Evolutionary conservation across 2,888 invertebrate species (phyloP).

Genomic region (Pristionchus fissidentatus): DNA sequence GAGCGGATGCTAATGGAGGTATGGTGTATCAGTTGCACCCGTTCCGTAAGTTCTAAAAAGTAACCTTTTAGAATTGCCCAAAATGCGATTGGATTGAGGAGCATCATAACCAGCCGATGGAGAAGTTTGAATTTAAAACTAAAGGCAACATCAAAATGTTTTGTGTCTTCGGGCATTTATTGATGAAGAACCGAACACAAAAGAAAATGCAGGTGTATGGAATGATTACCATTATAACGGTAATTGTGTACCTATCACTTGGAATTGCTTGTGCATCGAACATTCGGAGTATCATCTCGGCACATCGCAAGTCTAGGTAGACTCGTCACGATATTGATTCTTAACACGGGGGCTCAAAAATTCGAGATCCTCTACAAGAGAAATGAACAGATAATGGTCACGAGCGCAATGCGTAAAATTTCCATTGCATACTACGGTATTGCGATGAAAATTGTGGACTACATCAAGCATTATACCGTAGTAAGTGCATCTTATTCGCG

Average conservation of each 20-base stretch:
- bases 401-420: too few relatives aligned
- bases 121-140: neutral
- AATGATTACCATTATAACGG: neutral
- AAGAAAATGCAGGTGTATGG: neutral
- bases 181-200: neutral
- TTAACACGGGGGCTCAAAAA: neutral
- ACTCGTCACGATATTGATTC: neutral
- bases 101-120: neutral
- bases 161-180: neutral
- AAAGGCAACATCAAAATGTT: neutral
- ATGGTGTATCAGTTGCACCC: too few relatives aligned
- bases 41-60: too few relatives aligned
- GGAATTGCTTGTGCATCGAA: neutral
- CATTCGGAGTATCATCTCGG: neutral
- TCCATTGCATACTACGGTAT: too few relatives aligned
- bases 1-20: too few relatives aligned
- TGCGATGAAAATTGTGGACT: too few relatives aligned
- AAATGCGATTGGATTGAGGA: neutral
- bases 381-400: too few relatives aligned
- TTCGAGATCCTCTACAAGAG: too few relatives aligned
- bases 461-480: too few relatives aligned
- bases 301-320: neutral
- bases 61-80: conserved; percentile 5
- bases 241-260: neutral
- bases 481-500: too few relatives aligned